Conservation (phyloP, 2,888 invertebrate species). For the Odontocolon sp. region DNA sequence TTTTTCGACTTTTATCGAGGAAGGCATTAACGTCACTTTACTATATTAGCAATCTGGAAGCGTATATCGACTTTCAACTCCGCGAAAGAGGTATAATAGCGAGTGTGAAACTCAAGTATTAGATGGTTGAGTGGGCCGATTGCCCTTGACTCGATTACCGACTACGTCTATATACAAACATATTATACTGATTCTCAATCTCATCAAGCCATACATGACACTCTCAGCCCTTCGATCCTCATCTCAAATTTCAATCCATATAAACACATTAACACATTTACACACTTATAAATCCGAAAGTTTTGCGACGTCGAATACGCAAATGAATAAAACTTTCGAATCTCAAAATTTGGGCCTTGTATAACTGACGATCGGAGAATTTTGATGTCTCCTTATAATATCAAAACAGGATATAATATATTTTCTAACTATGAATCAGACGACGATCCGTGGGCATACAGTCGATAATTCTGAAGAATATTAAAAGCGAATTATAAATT, state of each 20-base stretch:
- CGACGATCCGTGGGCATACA: slow-evolving; percentile 14
- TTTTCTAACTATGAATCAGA: slow-evolving; percentile 6
- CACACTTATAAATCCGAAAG: neutral
- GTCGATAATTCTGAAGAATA: neutral
- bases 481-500: neutral
- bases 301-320: neutral
- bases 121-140: slow-evolving; percentile 60
- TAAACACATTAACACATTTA: neutral
- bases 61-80: slow-evolving; percentile 56
- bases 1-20: too few species aligned
- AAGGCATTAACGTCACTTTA: too few species aligned
- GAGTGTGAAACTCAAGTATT: slow-evolving; percentile 56
- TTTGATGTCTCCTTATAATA: neutral
- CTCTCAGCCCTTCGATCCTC: slow-evolving; percentile 30
- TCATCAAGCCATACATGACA: neutral
- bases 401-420: neutral
- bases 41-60: slow-evolving; percentile 31
- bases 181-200: slow-evolving; percentile 19
- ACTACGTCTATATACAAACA: slow-evolving; percentile 10
- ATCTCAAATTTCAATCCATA: slow-evolving; percentile 16
- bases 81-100: slow-evolving; percentile 44
- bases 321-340: slow-evolving; percentile 16
- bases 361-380: neutral
- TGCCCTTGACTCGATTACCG: slow-evolving; percentile 61
- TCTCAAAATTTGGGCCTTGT: neutral